These are phyloP conservation scores for Micromys minutus DNA, from an alignment of 2,113 vertebrate genomes.

Conservation along the genomic window DNA sequence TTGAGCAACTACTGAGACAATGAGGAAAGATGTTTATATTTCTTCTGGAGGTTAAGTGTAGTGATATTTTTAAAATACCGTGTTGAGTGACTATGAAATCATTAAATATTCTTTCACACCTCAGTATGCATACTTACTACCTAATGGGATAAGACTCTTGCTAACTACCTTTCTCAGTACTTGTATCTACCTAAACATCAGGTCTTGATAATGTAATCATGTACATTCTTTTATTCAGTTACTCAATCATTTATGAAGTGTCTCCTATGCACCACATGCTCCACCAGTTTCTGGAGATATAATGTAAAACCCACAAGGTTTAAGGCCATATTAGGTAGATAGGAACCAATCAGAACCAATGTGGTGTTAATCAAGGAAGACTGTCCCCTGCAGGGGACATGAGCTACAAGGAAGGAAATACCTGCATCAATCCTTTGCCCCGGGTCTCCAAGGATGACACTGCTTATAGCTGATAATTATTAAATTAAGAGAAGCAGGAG, in stretches of 20 bases:
- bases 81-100: neutral
- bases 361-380: neutral
- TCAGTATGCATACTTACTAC: neutral
- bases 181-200: neutral
- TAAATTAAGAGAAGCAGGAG: slow-evolving; percentile 39
- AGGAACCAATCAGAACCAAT: neutral
- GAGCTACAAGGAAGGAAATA: neutral
- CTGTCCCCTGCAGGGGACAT: neutral
- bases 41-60: neutral
- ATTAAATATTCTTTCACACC: neutral
- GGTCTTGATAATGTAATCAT: neutral
- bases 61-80: neutral
- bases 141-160: neutral
- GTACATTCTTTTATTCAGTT: neutral
- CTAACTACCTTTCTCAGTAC: accelerated
- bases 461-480: neutral
- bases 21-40: neutral
- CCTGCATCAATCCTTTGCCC: neutral
- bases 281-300: neutral
- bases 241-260: neutral
- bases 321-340: neutral
- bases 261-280: neutral
- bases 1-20: neutral
- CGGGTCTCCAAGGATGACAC: neutral
- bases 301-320: neutral